Evolutionary conservation across 2,888 invertebrate genomes (phyloP).

Genomic region (Orchesella flavescens): DNA sequence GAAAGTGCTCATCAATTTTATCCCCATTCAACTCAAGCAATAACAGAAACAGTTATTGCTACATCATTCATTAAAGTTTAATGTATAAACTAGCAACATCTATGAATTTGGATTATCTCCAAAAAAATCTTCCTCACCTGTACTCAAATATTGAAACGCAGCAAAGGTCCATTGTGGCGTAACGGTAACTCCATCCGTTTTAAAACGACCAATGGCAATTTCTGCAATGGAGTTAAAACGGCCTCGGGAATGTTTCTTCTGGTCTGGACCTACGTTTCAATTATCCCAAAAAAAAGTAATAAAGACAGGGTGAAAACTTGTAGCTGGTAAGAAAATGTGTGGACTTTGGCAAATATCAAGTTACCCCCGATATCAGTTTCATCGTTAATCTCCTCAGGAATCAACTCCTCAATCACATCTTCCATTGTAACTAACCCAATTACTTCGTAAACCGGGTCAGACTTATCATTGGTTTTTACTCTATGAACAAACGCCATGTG

Average conservation of each 20-base stretch:
- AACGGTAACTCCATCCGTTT: constrained; percentile 85
- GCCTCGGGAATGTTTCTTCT: constrained; percentile 25
- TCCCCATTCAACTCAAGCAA: constrained; percentile 73
- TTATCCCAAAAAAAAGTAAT: too few relatives aligned
- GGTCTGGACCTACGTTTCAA: constrained; percentile 26
- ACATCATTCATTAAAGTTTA: too few relatives aligned
- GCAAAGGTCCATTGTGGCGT: constrained; percentile 95
- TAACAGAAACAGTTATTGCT: too few relatives aligned
- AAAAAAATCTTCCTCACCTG: constrained; percentile 80
- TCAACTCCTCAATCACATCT: constrained; percentile 97
- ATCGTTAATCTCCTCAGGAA: constrained; percentile 97
- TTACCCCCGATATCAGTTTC: constrained; percentile 96
- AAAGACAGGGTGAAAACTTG: too few relatives aligned
- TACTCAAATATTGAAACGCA: constrained; percentile 94
- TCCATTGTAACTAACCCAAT: constrained; percentile 95
- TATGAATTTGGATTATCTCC: too few relatives aligned
- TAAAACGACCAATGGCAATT: constrained; percentile 16
- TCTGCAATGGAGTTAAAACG: constrained; percentile 23
- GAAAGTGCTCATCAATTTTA: constrained; percentile 81
- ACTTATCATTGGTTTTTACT: constrained; percentile 88
- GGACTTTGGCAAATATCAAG: too few relatives aligned
- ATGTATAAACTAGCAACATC: too few relatives aligned
- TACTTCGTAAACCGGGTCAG: constrained; percentile 95
- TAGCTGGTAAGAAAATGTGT: too few relatives aligned
- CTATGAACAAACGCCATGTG: constrained; percentile 98